Evolutionary conservation across 1,140 invertebrate genomes (phyloP), one percentile per base, ranked within the genome.

Genomic region (Callitettix versicolor): DNA sequence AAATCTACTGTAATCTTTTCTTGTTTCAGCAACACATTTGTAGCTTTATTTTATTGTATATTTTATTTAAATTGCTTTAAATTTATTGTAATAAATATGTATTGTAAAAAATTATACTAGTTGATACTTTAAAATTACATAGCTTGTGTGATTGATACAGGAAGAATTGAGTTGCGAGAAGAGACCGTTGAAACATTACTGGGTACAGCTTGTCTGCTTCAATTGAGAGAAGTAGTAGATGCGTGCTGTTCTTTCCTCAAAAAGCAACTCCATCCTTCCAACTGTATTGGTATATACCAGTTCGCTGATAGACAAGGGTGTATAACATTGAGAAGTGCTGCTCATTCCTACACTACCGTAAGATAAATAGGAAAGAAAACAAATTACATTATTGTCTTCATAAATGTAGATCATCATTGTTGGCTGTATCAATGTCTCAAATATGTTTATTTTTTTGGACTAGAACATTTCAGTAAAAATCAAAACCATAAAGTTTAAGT

Each of bases 231-330:
- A 62, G 90, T 95, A 20, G 86, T 91, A 14, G 84, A 86, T 62
- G 89, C 89, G 17, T 95, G 93, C 68, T 94, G 90, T 65, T 79
- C 81, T 63, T 96, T 93, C 69, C 74, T 97, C 22, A 83, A 85
- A 63, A 88, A 91, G 65, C 91, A 95, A 67, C 75, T 97, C 36
- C 89, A 95, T 73, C 91, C 91, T 1, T 93, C 89, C 61, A 96
- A 96, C 70, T 95, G 90, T 73, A 78, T 95, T 48, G 92, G 91
- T 1, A 95, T 96, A 65, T 78, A 86, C 42, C 79, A 91, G 66
- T 95, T 95, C 75, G 91, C 92, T 30, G 91, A 95, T 68, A 83
- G 86, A 58, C 89, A 93, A 67, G 84, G 85, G 47, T 94, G 91
- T 69, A 71, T 76, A 30, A 78, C 85, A 59, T 73, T 96, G 55